Evolutionary conservation across 1,140 invertebrate species (phyloP).

Genomic region (Bombus pascuorum): DNA sequence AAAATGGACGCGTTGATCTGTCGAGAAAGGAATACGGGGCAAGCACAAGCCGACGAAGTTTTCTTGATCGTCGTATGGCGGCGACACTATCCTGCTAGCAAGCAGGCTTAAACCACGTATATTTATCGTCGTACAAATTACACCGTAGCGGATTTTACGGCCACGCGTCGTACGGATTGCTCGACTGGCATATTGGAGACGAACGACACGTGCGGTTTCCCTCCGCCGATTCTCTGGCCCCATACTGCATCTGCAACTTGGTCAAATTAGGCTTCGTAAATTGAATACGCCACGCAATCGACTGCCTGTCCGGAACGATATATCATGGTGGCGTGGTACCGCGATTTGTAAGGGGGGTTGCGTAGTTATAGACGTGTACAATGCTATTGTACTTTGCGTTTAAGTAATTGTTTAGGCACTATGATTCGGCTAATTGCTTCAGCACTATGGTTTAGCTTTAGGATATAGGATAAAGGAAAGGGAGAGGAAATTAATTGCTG

Average conservation of each 20-base stretch:
- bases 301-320: conserved; percentile 27
- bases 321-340: conserved; percentile 28
- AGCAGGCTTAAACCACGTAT: conserved; percentile 23
- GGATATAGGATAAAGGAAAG: too few species aligned
- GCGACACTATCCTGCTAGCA: conserved; percentile 66
- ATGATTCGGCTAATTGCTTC: conserved; percentile 12
- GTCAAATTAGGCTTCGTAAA: conserved; percentile 52
- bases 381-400: conserved; percentile 17
- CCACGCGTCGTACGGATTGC: neutral
- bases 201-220: conserved; percentile 53
- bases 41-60: conserved; percentile 62
- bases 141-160: conserved; percentile 44
- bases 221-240: neutral
- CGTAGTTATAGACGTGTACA: neutral
- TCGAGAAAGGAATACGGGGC: conserved; percentile 57
- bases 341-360: neutral
- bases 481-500: neutral
- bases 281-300: conserved; percentile 53
- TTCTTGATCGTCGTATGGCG: conserved; percentile 62
- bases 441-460: neutral
- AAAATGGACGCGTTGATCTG: conserved; percentile 53
- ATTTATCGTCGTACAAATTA: conserved; percentile 69
- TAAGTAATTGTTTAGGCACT: conserved; percentile 16
- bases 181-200: conserved; percentile 30
- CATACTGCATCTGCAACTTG: conserved; percentile 39